Evolutionary conservation across 2,113 vertebrate genomes (phyloP), one percentile per base, ranked within the genome.

Genomic region (Nipponia nippon): DNA sequence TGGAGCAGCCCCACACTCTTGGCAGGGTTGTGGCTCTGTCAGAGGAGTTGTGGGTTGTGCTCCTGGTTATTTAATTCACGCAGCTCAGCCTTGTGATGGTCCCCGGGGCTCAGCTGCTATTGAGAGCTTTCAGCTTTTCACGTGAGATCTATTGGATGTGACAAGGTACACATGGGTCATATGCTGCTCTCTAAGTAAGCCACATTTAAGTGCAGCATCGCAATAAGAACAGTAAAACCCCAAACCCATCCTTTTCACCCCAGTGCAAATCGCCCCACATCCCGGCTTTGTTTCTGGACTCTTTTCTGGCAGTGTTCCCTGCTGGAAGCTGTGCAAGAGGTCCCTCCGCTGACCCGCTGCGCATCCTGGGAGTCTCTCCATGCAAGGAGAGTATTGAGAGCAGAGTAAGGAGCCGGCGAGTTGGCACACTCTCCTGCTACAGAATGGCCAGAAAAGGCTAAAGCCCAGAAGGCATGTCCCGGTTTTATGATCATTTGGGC

Each of bases 141-240:
- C 2, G 1, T 34, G 62, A 91, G 25, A 47, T 93, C 75, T 94
- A 93, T 93, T 36, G 46, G 87, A 89, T 87, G 62, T 95, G 96
- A 95, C 95, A 95, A 92, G 87, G 62, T 83, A 94, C 62, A 59
- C 89, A 88, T n/a, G 75, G 53, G 89, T 95, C 89, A 86, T 62
- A 85, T 63, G 77, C 77, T 61, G 52, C 77, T 79, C 83, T 84
- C 52, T 67, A 34, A 95, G 84, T 52, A 84, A 92, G 30, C 30
- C 46, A 40, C 58, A 22, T 83, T 63, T 49, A 96, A 77, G 42
- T 27, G 36, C 62, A 69, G 29, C 30, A n/a, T 34, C 4, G 2
- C 80, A 69, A 19, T 18, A 72, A 83, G 77, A 85, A 19, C 8
- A 44, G 34, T 11, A 93, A 92, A 90, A 26, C 1, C 11, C 25